These are phyloP conservation scores for Lithophane socia DNA, from an alignment of 2,888 invertebrate genomes.

Conservation along the genomic window DNA sequence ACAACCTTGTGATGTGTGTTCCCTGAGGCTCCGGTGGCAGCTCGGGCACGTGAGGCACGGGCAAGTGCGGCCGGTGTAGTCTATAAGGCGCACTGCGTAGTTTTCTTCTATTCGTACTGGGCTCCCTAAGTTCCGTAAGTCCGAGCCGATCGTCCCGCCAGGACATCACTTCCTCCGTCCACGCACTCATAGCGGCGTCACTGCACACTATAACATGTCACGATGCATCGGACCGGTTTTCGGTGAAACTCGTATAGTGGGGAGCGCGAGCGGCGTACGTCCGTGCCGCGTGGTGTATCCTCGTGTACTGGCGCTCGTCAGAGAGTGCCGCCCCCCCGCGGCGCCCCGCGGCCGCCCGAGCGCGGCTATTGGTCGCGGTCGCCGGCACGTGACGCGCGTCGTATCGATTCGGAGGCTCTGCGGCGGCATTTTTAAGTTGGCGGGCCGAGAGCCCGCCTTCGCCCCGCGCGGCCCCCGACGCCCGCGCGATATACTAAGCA, in stretches of 20 bases:
- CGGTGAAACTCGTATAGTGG: conserved; percentile 80
- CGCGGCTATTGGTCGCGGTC: conserved; percentile 87
- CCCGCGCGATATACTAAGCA: conserved; percentile 76
- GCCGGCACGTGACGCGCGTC: conserved; percentile 92
- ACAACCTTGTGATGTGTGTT: conserved; percentile 96
- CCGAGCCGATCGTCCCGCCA: conserved; percentile 88
- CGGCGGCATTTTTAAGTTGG: conserved; percentile 96
- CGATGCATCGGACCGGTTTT: conserved; percentile 86
- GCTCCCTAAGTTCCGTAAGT: conserved; percentile 81
- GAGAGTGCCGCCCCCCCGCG: conserved; percentile 72
- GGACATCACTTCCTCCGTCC: conserved; percentile 88
- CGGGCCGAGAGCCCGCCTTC: conserved; percentile 87
- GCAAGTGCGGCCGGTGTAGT: conserved; percentile 92
- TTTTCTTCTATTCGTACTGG: conserved; percentile 88
- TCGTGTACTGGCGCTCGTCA: conserved; percentile 83
- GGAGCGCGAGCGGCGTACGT: conserved; percentile 72
- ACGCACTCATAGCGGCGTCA: conserved; percentile 86
- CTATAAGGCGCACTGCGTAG: conserved; percentile 92
- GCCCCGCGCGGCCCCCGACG: conserved; percentile 84
- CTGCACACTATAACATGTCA: conserved; percentile 86
- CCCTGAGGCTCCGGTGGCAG: conserved; percentile 89
- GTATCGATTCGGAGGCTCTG: conserved; percentile 95
- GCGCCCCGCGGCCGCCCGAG: conserved; percentile 81
- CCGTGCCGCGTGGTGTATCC: conserved; percentile 75
- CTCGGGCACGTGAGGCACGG: conserved; percentile 85